phyloP scores from a whole-genome alignment of 2,888 invertebrate species.

The Pseudococcus jackbeardsleyi region DNA sequence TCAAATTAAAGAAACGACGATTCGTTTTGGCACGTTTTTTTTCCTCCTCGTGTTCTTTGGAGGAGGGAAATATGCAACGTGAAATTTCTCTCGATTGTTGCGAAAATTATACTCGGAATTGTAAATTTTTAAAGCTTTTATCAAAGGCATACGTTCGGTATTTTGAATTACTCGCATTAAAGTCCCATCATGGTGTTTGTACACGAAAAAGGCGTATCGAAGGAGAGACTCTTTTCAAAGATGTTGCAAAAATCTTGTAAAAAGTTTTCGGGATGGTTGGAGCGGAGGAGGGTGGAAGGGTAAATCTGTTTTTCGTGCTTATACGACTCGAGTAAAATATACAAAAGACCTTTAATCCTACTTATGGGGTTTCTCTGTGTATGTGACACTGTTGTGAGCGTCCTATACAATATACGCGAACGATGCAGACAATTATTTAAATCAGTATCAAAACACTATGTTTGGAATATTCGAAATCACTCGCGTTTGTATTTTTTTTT shows the following conservation, averaged over 20 bases:
- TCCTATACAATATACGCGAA: neutral
- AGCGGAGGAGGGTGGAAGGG: neutral
- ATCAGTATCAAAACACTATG: conserved; percentile 10
- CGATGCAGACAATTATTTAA: conserved; percentile 22
- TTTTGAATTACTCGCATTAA: conserved; percentile 37
- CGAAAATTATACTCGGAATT: conserved; percentile 5
- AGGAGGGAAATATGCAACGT: no score
- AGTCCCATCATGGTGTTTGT: conserved; percentile 26
- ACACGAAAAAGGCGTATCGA: conserved; percentile 48
- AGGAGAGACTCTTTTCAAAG: conserved; percentile 20
- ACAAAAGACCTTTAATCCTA: conserved; percentile 34
- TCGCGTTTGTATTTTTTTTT: neutral
- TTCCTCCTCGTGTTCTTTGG: no score
- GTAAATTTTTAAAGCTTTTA: conserved; percentile 37
- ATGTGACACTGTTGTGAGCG: neutral
- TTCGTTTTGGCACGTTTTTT: neutral
- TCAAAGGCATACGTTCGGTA: neutral
- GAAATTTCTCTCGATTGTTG: neutral
- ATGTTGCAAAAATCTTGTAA: conserved; percentile 44
- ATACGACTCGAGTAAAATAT: conserved; percentile 23
- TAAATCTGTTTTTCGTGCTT: conserved; percentile 10
- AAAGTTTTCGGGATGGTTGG: neutral
- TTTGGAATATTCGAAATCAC: neutral
- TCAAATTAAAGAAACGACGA: conserved; percentile 16
- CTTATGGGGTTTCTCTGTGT: no score